Percentiles rank a stretch among this genome's conserved stretches.
Evolutionary conservation across 1,140 invertebrate species (phyloP).

Genomic region (Ceratoteleas bidentatus): DNA sequence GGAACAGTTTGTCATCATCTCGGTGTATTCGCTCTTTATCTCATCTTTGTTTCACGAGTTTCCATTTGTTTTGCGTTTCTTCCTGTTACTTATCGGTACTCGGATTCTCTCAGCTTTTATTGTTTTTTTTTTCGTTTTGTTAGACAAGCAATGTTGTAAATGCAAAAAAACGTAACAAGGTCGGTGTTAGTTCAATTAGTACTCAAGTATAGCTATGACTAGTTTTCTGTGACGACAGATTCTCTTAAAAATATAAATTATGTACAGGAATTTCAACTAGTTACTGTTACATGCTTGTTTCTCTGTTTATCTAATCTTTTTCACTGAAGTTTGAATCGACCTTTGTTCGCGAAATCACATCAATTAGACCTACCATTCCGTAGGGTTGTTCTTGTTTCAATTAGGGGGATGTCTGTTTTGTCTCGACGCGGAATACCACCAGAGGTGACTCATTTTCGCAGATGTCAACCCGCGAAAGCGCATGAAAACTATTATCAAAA

Average conservation of each 20-base stretch:
- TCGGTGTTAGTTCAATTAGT: slow-evolving; percentile 79
- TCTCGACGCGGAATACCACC: slow-evolving; percentile 26
- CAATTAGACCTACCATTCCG: slow-evolving; percentile 71
- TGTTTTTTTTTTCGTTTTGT: slow-evolving; percentile 61
- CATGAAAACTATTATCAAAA: slow-evolving; percentile 2
- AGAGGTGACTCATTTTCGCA: slow-evolving; percentile 30
- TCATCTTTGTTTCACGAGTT: slow-evolving; percentile 19
- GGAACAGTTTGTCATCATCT: slow-evolving; percentile 68
- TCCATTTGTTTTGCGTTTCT: not conserved
- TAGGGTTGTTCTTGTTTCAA: slow-evolving; percentile 39
- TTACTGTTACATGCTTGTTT: slow-evolving; percentile 68
- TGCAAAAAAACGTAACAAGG: slow-evolving; percentile 79
- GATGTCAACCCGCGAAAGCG: slow-evolving; percentile 18
- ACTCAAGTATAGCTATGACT: slow-evolving; percentile 81
- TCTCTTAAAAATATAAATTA: slow-evolving; percentile 82
- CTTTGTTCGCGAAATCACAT: slow-evolving; percentile 77
- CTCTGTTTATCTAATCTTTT: slow-evolving; percentile 37
- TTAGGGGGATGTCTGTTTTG: slow-evolving; percentile 47
- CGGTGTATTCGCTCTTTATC: slow-evolving; percentile 31
- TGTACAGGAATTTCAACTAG: slow-evolving; percentile 80
- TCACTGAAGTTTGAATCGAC: slow-evolving; percentile 75
- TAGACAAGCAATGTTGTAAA: slow-evolving; percentile 80
- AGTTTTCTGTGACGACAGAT: slow-evolving; percentile 80
- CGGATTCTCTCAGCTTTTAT: slow-evolving; percentile 20
- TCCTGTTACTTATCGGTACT: no score